A percentile compares a stretch with the other conserved stretches of the same genome.
Conservation (phyloP, 2,797 vertebrate species). For the Falco biarmicus region DNA sequence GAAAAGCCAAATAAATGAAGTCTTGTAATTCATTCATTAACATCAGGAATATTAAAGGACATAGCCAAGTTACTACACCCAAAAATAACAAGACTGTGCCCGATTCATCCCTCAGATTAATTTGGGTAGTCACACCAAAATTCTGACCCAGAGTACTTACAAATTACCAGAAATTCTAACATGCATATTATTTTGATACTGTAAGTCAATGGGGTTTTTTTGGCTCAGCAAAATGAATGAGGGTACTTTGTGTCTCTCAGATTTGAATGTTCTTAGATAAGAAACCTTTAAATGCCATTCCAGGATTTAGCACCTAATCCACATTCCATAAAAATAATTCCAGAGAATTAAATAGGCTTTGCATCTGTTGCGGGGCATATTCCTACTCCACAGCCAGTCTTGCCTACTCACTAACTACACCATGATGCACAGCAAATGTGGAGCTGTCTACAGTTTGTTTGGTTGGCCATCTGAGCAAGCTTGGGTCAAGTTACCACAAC, state of each 20-base stretch:
- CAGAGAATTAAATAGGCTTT: constrained; percentile 11
- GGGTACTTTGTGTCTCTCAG: not conserved
- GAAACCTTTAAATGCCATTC: constrained; percentile 31
- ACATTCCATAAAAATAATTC: constrained; percentile 40
- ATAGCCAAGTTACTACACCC: not conserved
- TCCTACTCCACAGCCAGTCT: not conserved
- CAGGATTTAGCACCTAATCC: constrained; percentile 19
- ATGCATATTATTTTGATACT: not conserved
- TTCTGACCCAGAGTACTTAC: not conserved
- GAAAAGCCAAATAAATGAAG: not conserved
- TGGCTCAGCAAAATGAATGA: not conserved
- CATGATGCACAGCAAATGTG: not conserved
- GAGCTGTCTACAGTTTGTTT: not conserved
- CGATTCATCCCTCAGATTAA: not conserved
- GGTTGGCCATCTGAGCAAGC: not conserved
- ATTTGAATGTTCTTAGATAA: not conserved
- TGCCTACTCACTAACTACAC: not conserved
- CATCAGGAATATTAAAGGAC: not conserved
- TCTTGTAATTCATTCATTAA: not conserved
- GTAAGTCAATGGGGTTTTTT: not conserved
- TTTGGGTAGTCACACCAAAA: not conserved
- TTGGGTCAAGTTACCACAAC: not conserved
- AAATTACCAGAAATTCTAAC: not conserved
- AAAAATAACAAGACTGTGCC: not conserved
- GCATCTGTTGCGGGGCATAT: not conserved